These are phyloP conservation scores for Pristionchus mayeri DNA, from an alignment of 2,888 invertebrate species.

Conservation along the genomic window DNA sequence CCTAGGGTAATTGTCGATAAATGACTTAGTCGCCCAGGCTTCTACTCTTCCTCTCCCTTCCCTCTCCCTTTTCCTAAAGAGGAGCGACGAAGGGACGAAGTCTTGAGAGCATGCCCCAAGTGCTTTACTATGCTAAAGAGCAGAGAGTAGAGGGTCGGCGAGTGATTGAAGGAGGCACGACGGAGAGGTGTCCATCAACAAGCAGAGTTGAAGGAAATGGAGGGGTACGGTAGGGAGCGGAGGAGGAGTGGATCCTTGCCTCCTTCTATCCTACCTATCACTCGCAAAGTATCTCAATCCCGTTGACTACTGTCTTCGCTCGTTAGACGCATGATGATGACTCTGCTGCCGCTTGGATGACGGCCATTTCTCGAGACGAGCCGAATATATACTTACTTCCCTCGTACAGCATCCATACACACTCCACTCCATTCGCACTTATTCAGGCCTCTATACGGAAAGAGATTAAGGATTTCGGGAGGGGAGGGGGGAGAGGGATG, in stretches of 20 bases:
- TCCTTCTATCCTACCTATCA: neutral
- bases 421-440: conserved; percentile 10
- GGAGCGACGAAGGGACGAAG: neutral
- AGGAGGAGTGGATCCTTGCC: neutral
- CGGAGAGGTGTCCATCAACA: neutral
- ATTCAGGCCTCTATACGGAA: conserved; percentile 20
- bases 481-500: neutral
- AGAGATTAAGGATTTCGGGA: conserved; percentile 15
- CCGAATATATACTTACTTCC: neutral
- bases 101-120: conserved; percentile 16
- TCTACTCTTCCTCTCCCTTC: conserved; percentile 26
- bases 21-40: conserved; percentile 44
- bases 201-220: no score
- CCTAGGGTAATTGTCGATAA: conserved; percentile 49
- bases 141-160: conserved; percentile 24
- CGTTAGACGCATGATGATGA: no score
- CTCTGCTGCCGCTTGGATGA: neutral
- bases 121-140: conserved; percentile 40
- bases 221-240: neutral
- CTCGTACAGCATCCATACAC: neutral
- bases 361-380: neutral
- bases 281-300: no score
- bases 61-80: neutral
- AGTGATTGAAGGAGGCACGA: conserved; percentile 19
- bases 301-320: no score